These are phyloP conservation scores for Luscinia megarhynchos DNA, from an alignment of 2,797 vertebrate genomes.

Conservation along the genomic window DNA sequence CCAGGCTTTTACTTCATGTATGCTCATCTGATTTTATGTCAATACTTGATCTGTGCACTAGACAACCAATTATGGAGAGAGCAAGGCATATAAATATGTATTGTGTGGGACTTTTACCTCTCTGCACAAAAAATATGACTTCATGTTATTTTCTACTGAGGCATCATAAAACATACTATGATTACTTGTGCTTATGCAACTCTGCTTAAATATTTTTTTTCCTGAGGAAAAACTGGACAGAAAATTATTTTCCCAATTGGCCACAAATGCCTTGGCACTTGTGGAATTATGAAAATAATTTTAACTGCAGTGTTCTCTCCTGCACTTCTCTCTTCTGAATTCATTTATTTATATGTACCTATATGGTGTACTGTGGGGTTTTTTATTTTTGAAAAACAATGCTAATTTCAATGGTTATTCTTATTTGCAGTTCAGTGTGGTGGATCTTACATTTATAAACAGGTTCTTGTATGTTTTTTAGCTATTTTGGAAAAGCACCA, in stretches of 20 bases:
- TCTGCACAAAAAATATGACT: background rate
- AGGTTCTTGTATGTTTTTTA: background rate
- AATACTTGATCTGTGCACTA: background rate
- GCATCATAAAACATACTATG: background rate
- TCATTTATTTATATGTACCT: background rate
- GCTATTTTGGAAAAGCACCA: background rate
- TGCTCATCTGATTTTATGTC: slow-evolving; percentile 14
- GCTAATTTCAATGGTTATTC: background rate
- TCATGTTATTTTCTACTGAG: background rate
- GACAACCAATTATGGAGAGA: background rate
- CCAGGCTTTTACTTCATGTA: background rate
- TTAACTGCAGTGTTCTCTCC: background rate
- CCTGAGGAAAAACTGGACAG: background rate
- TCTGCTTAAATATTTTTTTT: background rate
- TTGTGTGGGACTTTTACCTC: background rate
- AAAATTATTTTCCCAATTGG: background rate
- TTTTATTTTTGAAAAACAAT: background rate
- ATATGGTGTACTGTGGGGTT: too few relatives aligned
- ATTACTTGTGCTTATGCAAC: background rate
- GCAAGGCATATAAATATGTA: background rate
- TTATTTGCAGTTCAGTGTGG: background rate
- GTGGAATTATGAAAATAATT: background rate
- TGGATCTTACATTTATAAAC: background rate
- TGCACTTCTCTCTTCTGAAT: background rate
- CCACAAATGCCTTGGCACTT: background rate